Evolutionary conservation across 1,140 invertebrate genomes (phyloP).

Genomic region (Drosophila parabipectinata): DNA sequence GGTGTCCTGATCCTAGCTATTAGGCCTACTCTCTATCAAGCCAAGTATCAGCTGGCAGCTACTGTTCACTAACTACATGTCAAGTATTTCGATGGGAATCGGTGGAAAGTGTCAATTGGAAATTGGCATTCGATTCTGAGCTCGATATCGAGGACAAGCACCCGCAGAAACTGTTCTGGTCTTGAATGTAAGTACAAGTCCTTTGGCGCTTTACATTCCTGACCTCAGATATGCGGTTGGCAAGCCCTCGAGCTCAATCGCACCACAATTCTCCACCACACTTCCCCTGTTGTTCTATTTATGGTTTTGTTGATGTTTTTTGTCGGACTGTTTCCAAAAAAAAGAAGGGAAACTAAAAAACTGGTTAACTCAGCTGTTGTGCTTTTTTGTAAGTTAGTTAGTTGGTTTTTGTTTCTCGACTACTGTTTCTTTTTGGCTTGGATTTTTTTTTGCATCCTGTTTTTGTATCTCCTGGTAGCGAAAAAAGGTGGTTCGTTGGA

Average conservation of each 20-base stretch:
- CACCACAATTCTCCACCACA: conserved; percentile 21
- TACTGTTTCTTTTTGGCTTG: conserved; percentile 44
- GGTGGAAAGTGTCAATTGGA: conserved; percentile 7
- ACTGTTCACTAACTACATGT: conserved; percentile 10
- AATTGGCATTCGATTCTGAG: conserved; percentile 36
- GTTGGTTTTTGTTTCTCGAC: conserved; percentile 46
- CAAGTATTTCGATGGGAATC: conserved; percentile 1
- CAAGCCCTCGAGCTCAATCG: conserved; percentile 11
- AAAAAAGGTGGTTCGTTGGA: conserved; percentile 79
- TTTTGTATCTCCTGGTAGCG: conserved; percentile 60
- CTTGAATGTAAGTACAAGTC: conserved; percentile 29
- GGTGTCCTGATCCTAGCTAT: conserved; percentile 29
- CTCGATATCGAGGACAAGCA: neutral
- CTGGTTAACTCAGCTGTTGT: conserved; percentile 33
- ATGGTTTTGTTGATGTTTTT: conserved; percentile 39
- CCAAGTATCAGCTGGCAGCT: conserved; percentile 36
- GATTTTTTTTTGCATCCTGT: conserved; percentile 31
- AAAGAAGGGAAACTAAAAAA: conserved; percentile 6
- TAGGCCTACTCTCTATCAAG: conserved; percentile 19
- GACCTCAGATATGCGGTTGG: conserved; percentile 9
- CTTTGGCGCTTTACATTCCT: conserved; percentile 3
- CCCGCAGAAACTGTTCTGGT: conserved; percentile 15
- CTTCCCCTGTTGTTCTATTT: conserved; percentile 27
- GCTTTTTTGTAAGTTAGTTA: conserved; percentile 26
- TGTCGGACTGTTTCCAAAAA: conserved; percentile 9